These are phyloP conservation scores for Hoplostethus atlanticus DNA, from an alignment of 2,797 vertebrate species.

Conservation along the genomic window DNA sequence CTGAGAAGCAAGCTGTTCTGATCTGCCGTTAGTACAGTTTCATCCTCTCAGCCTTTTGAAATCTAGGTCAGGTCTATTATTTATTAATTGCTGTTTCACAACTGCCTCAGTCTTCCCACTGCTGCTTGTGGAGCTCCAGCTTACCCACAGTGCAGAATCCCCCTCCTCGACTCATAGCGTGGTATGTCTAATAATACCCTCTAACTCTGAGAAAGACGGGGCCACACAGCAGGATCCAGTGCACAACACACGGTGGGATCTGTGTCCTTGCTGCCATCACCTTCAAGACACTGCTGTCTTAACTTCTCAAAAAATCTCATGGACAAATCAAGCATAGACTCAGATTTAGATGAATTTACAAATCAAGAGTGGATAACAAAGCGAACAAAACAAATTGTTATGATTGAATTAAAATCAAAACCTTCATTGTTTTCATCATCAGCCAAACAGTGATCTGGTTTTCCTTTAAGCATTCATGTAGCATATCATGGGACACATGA, in stretches of 20 bases:
- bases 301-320: background rate
- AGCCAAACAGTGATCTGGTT: slow-evolving; percentile 5
- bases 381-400: background rate
- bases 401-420: background rate
- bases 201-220: slow-evolving; percentile 41
- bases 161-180: slow-evolving; percentile 39
- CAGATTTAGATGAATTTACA: background rate
- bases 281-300: background rate
- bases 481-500: background rate
- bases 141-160: slow-evolving; percentile 40
- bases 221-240: slow-evolving; percentile 28
- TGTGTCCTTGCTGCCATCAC: background rate
- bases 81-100: slow-evolving; percentile 82
- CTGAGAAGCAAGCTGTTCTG: slow-evolving; percentile 57
- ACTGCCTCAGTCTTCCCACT: slow-evolving; percentile 53
- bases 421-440: background rate
- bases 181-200: slow-evolving; percentile 66
- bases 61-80: slow-evolving; percentile 84
- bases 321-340: background rate
- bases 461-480: background rate
- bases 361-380: background rate
- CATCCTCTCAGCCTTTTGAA: slow-evolving; percentile 67
- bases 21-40: slow-evolving; percentile 69
- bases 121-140: slow-evolving; percentile 46
- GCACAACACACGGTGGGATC: slow-evolving; percentile 15